phyloP scores from a whole-genome alignment of 2,113 vertebrate species.

The Oryzias javanicus region DNA sequence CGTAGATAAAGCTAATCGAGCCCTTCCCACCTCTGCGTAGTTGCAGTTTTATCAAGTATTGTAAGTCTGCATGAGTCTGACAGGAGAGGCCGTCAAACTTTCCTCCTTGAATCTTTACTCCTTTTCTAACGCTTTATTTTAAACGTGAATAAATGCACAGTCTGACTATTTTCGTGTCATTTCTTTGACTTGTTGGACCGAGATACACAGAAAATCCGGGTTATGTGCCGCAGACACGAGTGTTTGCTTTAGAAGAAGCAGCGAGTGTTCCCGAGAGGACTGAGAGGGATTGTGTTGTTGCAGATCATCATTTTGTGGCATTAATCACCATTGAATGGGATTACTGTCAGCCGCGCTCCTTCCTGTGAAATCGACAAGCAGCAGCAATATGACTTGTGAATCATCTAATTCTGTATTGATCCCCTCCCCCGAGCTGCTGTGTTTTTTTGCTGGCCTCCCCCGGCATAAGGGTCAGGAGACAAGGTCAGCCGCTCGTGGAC shows the following conservation, averaged over 20 bases:
- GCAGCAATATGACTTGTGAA: constrained; percentile 45
- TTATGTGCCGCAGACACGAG: constrained; percentile 2
- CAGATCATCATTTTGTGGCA: constrained; percentile 41
- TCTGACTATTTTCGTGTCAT: neutral
- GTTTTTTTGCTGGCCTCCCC: constrained; percentile 17
- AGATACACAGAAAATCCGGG: constrained; percentile 5
- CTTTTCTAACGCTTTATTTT: neutral
- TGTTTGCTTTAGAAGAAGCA: constrained; percentile 21
- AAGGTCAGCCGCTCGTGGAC: constrained; percentile 41
- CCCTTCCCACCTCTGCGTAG: neutral
- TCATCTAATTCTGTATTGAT: constrained; percentile 59
- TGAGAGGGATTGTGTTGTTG: constrained; percentile 15
- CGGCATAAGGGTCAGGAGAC: constrained; percentile 48
- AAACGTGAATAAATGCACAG: too few relatives aligned
- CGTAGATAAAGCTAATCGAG: neutral
- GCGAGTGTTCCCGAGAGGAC: constrained; percentile 4
- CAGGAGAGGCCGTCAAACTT: neutral
- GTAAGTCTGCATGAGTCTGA: neutral
- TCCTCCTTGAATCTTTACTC: neutral
- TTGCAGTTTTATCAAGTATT: constrained; percentile 4
- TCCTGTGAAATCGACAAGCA: constrained; percentile 35
- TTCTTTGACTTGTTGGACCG: neutral
- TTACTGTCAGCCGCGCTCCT: constrained; percentile 29
- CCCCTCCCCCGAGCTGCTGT: constrained; percentile 10
- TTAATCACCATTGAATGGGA: constrained; percentile 40